Conservation (phyloP, 1,140 invertebrate species). For the Anastatus disparis region DNA sequence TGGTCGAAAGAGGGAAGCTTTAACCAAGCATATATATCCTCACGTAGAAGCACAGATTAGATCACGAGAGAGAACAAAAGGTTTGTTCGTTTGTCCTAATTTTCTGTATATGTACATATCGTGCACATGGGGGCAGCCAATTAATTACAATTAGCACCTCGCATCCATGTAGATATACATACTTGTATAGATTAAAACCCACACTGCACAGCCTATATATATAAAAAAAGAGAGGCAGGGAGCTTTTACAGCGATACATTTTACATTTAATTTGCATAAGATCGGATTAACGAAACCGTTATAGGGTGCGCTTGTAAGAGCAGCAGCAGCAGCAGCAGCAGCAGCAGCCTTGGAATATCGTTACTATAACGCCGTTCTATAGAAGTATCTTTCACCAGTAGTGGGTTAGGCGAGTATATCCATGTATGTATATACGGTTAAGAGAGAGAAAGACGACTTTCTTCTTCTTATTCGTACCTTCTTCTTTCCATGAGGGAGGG, state of each 20-base stretch:
- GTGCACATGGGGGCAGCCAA: constrained; percentile 35
- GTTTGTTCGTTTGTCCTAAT: no score
- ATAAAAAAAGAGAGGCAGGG: not conserved
- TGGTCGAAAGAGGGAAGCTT: no score
- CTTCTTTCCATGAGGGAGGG: not conserved
- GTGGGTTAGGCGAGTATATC: not conserved
- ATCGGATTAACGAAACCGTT: constrained; percentile 37
- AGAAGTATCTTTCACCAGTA: no score
- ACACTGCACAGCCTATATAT: not conserved
- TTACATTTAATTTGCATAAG: constrained; percentile 51
- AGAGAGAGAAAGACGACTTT: constrained; percentile 10
- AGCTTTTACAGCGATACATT: constrained; percentile 38
- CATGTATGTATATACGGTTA: constrained; percentile 3
- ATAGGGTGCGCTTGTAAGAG: constrained; percentile 2
- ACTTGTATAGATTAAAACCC: not conserved
- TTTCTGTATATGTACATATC: not conserved
- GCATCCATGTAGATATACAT: not conserved
- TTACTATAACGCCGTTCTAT: no score
- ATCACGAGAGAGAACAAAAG: no score
- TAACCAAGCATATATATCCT: no score
- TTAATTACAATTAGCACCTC: constrained; percentile 50
- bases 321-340: no score
- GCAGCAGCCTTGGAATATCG: not conserved
- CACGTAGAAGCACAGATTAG: no score
- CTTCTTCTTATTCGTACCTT: not conserved